A percentile compares a stretch with the other conserved stretches of the same genome.
phyloP scores from a whole-genome alignment of 1,140 invertebrate species.

The Helicoverpa zea region DNA sequence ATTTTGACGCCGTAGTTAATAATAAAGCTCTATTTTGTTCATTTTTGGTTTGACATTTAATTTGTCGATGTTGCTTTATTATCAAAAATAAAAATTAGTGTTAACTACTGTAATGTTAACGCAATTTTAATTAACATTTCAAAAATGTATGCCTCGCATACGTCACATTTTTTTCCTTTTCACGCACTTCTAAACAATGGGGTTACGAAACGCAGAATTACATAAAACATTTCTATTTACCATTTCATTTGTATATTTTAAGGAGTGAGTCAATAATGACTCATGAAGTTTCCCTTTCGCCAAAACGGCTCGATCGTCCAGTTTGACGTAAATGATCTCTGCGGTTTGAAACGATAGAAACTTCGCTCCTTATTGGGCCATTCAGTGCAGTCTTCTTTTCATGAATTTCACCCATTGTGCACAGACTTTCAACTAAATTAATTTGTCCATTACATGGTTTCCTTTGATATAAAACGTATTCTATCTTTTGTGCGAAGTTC shows the following conservation, averaged over 20 bases:
- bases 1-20: background rate
- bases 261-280: conserved; percentile 55
- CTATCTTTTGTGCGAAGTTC: too few species aligned
- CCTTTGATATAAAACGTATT: background rate
- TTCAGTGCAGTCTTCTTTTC: conserved; percentile 28
- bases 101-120: background rate
- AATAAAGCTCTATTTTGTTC: background rate
- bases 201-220: background rate
- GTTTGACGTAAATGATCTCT: conserved; percentile 55
- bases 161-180: background rate
- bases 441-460: background rate
- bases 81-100: background rate
- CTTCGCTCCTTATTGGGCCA: conserved; percentile 27
- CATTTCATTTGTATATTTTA: background rate
- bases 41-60: background rate
- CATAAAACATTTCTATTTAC: conserved; percentile 23
- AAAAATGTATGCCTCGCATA: background rate
- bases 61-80: background rate
- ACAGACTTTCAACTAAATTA: conserved; percentile 4
- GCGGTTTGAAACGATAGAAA: conserved; percentile 45
- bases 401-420: conserved; percentile 19
- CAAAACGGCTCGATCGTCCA: conserved; percentile 41
- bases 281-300: conserved; percentile 53
- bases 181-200: conserved; percentile 5
- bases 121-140: background rate